Percentiles rank a stretch among this genome's conserved stretches.
phyloP scores from a whole-genome alignment of 2,113 vertebrate species.

The Tricholaema leucomelas region DNA sequence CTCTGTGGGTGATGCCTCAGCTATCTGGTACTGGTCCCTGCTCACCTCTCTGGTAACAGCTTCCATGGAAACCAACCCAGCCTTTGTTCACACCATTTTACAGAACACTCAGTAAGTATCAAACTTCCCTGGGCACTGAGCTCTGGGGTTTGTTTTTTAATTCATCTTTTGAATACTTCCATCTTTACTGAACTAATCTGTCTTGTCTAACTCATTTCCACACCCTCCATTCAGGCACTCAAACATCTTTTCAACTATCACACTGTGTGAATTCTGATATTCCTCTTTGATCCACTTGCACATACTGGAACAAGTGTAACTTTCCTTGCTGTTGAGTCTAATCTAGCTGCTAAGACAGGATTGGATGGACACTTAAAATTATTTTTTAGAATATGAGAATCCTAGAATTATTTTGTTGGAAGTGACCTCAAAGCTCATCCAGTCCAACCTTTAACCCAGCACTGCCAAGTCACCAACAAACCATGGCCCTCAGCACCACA shows the following conservation, averaged over 20 bases:
- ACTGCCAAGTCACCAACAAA: too few species aligned
- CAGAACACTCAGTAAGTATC: conserved; percentile 92
- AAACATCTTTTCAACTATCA: neutral
- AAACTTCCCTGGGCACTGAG: neutral
- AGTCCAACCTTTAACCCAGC: too few species aligned
- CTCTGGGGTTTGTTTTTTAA: neutral
- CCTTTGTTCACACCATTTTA: conserved; percentile 90
- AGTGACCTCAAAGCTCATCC: too few species aligned
- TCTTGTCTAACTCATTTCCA: neutral
- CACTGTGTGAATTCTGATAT: neutral
- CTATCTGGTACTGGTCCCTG: conserved; percentile 97
- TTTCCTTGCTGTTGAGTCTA: neutral
- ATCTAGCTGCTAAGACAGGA: neutral
- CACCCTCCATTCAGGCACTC: neutral
- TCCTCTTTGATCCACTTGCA: neutral
- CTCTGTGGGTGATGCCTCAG: conserved; percentile 94
- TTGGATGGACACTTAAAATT: neutral
- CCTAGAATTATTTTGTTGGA: too few species aligned
- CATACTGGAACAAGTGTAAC: neutral
- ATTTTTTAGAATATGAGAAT: neutral
- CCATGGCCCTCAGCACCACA: too few species aligned
- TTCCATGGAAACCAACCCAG: conserved; percentile 95
- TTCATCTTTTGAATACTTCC: neutral
- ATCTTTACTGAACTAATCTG: neutral
- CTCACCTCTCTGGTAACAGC: conserved; percentile 95